Evolutionary conservation across 2,888 invertebrate genomes (phyloP).

Genomic region (Biston betularia): DNA sequence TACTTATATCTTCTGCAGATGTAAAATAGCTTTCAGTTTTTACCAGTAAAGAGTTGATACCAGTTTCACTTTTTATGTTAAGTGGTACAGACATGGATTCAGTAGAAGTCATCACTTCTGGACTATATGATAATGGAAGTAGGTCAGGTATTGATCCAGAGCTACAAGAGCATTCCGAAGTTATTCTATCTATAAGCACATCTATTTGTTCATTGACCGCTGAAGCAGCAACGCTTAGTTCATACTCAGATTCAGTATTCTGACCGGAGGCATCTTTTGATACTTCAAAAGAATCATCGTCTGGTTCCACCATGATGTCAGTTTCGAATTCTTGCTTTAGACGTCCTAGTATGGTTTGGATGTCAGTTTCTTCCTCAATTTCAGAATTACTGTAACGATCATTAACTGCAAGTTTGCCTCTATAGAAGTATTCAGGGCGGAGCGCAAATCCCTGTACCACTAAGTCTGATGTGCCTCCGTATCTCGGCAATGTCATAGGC

Average conservation of each 20-base stretch:
- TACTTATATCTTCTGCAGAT: slow-evolving; percentile 31
- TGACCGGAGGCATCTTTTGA: slow-evolving; percentile 47
- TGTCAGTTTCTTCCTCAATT: slow-evolving; percentile 58
- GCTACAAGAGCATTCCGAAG: slow-evolving; percentile 44
- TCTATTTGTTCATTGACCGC: slow-evolving; percentile 57
- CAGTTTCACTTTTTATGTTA: slow-evolving; percentile 49
- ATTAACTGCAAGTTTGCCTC: slow-evolving; percentile 60
- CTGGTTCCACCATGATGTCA: slow-evolving; percentile 60
- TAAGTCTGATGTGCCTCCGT: slow-evolving; percentile 61
- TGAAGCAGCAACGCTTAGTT: slow-evolving; percentile 52
- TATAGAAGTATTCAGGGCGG: slow-evolving; percentile 71
- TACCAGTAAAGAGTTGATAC: slow-evolving; percentile 49
- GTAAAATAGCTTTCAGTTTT: slow-evolving; percentile 44
- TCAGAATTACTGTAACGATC: slow-evolving; percentile 54
- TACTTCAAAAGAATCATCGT: slow-evolving; percentile 47
- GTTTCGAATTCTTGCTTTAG: slow-evolving; percentile 59
- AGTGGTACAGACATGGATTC: slow-evolving; percentile 29
- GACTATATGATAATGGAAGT: slow-evolving; percentile 20
- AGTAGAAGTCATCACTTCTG: slow-evolving; percentile 6
- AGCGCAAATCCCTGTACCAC: slow-evolving; percentile 62
- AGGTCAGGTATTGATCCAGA: slow-evolving; percentile 35
- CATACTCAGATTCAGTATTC: slow-evolving; percentile 53
- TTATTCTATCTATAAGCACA: slow-evolving; percentile 56
- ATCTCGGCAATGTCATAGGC: slow-evolving; percentile 65
- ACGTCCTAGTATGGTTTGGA: slow-evolving; percentile 56